A percentile compares a stretch with the other conserved stretches of the same genome.
Evolutionary conservation across 2,113 vertebrate genomes (phyloP).

Genomic region (Psilopsiagon aurifrons): DNA sequence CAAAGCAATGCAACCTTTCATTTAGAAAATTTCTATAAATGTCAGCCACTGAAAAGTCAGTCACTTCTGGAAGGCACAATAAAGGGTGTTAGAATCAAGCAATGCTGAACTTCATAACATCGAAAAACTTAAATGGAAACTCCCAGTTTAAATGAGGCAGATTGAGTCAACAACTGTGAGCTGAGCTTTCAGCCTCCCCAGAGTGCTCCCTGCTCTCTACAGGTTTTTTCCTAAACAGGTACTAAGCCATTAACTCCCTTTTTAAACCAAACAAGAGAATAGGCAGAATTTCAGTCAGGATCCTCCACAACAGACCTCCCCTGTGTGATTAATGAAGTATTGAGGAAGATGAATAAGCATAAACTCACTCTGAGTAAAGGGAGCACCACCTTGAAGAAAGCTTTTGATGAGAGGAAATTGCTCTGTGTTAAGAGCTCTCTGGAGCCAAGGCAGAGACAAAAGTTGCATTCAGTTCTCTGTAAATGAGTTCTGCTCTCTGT

Average conservation of each 20-base stretch:
- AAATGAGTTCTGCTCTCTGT: slow-evolving; percentile 37
- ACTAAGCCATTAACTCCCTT: background rate
- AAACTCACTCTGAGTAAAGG: background rate
- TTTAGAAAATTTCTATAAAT: background rate
- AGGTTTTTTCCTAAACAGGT: background rate
- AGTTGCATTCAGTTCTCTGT: slow-evolving; percentile 25
- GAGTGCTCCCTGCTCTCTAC: background rate
- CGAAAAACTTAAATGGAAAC: background rate
- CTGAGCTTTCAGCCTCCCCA: background rate
- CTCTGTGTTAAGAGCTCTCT: slow-evolving; percentile 36
- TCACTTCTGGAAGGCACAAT: background rate
- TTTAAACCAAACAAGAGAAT: background rate
- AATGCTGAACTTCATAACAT: background rate
- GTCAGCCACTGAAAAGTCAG: background rate
- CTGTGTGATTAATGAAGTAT: slow-evolving; percentile 25
- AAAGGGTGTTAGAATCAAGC: background rate
- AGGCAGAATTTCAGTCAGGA: background rate
- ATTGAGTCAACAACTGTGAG: background rate
- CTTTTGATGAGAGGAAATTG: slow-evolving; percentile 37
- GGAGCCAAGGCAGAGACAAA: slow-evolving; percentile 45
- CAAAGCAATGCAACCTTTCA: background rate
- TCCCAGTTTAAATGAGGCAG: background rate
- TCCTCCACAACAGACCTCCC: background rate
- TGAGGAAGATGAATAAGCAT: slow-evolving; percentile 20
- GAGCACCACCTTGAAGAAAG: slow-evolving; percentile 36